Base-by-base conservation (phyloP, 2,888 invertebrate genomes). In the Apocheima hispidaria region DNA sequence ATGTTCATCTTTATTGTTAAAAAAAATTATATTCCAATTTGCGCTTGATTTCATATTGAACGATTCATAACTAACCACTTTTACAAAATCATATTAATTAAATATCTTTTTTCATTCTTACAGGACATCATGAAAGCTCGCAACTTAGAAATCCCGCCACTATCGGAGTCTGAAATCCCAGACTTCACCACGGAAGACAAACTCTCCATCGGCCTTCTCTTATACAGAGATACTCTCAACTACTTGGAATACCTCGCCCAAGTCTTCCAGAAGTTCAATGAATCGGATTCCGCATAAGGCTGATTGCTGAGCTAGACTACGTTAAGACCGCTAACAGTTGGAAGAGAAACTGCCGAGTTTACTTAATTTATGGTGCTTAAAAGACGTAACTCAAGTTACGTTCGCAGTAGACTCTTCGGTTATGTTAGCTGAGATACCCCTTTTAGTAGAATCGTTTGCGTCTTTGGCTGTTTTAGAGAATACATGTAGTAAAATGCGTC, bases 161-260 rank as follows among this genome's bases (percentile, higher is more conserved):
- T 92, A 14, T 68, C 65, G 28, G 78, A 86, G 64, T 74, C 79
- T 0, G 90, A 90, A 55, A 70, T 88, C 26, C 88, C 88, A 1
- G 76, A 80, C 57, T 79, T 87, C 67, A 76, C 72, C 9, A 72
- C 71, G 20, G 69, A 71, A 30, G 79, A 85, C 64, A 79, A 76
- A 59, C 58, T 82, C 30, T 71, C 72, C 10, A 70, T 77, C 48
- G 84, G 82, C 5, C 70, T 87, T 18, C 78, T 86, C 33, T 77
- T 92, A 14, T 90, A 87, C 78, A 77, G 89, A 57, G 92, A 91
- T 63, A 88, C 90, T 30, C 77, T 92, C 14, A 86, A 86, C 75
- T 91, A 88, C 69, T 74, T 92, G 73, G 85, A 90, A 65, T 90
- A 88, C 71, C 71, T 92, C 26, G 71, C 68, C 1, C 85, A 88